Evolutionary conservation across 2,797 vertebrate species (phyloP).

Genomic region (Tolypeutes matacus): DNA sequence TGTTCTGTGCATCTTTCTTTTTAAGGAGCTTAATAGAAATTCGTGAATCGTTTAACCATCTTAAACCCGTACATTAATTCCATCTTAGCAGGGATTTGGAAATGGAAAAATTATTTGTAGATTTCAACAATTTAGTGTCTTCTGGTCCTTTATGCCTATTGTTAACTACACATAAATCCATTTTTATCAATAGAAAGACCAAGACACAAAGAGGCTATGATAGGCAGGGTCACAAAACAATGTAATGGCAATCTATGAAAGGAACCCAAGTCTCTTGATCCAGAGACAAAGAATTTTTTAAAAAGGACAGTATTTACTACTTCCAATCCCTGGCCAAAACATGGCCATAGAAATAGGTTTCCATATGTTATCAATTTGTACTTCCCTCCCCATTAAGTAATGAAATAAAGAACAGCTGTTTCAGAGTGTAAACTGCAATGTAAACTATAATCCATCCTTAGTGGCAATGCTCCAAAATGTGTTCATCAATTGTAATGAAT

Average conservation of each 20-base stretch:
- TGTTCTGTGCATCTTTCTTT: constrained; percentile 27
- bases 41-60: neutral
- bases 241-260: constrained; percentile 25
- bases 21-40: neutral
- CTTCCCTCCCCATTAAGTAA: constrained; percentile 23
- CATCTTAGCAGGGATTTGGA: constrained; percentile 18
- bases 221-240: constrained; percentile 43
- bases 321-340: neutral
- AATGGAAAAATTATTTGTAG: constrained; percentile 43
- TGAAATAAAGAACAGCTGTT: constrained; percentile 43
- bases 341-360: constrained; percentile 41
- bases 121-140: constrained; percentile 50
- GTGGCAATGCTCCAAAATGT: too few relatives aligned
- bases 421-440: neutral
- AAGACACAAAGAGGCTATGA: constrained; percentile 12
- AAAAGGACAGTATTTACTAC: constrained; percentile 45
- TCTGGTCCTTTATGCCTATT: constrained; percentile 22
- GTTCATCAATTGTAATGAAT: too few relatives aligned
- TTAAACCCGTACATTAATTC: neutral
- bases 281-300: neutral
- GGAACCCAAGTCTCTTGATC: neutral
- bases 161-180: neutral
- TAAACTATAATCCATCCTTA: too few relatives aligned
- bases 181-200: constrained; percentile 52
- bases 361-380: constrained; percentile 33